Conservation (phyloP, 2,888 invertebrate species). For the Trissolcus brochymenae region DNA sequence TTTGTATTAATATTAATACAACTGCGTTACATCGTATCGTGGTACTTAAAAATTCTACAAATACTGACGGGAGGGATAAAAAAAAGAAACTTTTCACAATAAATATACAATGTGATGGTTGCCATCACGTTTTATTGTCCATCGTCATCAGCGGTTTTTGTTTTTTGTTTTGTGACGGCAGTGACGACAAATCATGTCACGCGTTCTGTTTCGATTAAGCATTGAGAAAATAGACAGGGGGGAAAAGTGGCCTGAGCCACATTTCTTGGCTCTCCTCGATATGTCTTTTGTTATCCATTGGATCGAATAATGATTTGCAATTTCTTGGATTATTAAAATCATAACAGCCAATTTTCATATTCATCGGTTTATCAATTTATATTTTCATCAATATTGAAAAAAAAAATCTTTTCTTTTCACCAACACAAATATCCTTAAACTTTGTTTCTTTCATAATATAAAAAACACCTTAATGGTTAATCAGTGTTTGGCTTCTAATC, state of each 20-base stretch:
- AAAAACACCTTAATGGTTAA: slow-evolving; percentile 15
- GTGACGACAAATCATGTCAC: slow-evolving; percentile 38
- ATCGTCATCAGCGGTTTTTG: slow-evolving; percentile 30
- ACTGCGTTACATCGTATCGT: slow-evolving; percentile 10
- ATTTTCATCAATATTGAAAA: background rate
- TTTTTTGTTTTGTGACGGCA: slow-evolving; percentile 51
- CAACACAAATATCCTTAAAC: slow-evolving; percentile 18
- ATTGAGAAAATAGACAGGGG: slow-evolving; percentile 31
- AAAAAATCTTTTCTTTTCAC: background rate
- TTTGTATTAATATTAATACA: slow-evolving; percentile 16
- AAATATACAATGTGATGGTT: slow-evolving; percentile 35
- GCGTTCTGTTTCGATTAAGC: slow-evolving; percentile 35
- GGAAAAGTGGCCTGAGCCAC: background rate
- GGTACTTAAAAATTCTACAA: slow-evolving; percentile 39
- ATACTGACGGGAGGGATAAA: slow-evolving; percentile 32
- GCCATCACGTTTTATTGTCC: slow-evolving; percentile 40
- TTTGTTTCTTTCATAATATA: slow-evolving; percentile 5
- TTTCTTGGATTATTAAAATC: no score
- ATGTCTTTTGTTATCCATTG: slow-evolving; percentile 21
- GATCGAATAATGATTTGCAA: slow-evolving; percentile 20
- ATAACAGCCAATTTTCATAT: no score
- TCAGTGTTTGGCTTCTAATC: background rate
- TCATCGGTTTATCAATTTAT: background rate
- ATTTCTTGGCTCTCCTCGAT: slow-evolving; percentile 11
- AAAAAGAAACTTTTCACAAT: slow-evolving; percentile 35